Base-by-base conservation (phyloP, 2,113 vertebrate species). In the Cisticola juncidis region DNA sequence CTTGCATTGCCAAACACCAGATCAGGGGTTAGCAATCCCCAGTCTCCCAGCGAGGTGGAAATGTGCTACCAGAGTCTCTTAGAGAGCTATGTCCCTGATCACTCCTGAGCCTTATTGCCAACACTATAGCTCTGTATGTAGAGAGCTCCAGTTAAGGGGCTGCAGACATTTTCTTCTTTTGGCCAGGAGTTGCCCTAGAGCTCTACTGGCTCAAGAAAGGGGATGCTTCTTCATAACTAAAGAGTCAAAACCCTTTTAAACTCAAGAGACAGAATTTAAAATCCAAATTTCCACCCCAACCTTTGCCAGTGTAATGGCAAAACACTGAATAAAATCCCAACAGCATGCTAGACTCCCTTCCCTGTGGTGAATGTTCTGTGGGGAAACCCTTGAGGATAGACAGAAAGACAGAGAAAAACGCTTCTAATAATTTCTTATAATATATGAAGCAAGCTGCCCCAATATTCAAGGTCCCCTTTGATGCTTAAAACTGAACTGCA, bases 71-170 rank as follows among this genome's bases (percentile, higher is more conserved):
- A 44, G 28, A 87, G 69, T 25, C 80, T 24, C 25, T 29, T 2
- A 2, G 36, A 36, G 24, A 88, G 18, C 19, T 57, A 11, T 40
- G 11, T 54, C 51, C 45, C 26, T 8, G 7, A 29, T 47, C 0
- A 3, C 36, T 64, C 54, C 71, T 21, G 18, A 83, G 19, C 60
- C 51, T 35, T 86, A 38, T 12, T 66, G 60, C 29, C 0, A 0
- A 17, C 25, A 26, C n/a, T 12, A 2, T 2, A 9, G 12, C 24
- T 54, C 18, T 56, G 5, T 9, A n/a, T 1, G 5, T 1, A 54
- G 36, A 45, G 8, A 10, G 6, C 9, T 80, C 22, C 51, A 82
- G 20, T 45, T 47, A 81, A 61, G 15, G 36, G 33, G n/a, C 60
- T 58, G 44, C 17, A 73, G 29, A 80, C 11, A 3, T 22, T 24